A percentile compares a stretch with the other conserved stretches of the same genome.
Evolutionary conservation across 2,113 vertebrate genomes (phyloP).

Genomic region (Callopanchax toddi): DNA sequence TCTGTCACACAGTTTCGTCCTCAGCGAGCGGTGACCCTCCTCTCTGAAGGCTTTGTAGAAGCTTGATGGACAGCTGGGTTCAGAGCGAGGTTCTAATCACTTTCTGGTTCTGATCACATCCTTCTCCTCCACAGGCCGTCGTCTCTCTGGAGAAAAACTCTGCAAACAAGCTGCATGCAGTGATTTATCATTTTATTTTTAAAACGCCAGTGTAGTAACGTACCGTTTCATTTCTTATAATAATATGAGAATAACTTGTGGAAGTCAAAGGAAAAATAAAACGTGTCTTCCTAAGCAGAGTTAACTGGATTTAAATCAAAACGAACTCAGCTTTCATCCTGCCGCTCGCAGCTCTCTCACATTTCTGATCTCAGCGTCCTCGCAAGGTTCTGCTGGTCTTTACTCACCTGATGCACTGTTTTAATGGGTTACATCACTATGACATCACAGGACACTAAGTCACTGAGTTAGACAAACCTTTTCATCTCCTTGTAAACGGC

Average conservation of each 20-base stretch:
- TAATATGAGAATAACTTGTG: too few relatives aligned
- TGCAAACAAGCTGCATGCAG: neutral
- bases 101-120: slow-evolving; percentile 46
- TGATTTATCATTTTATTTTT: too few relatives aligned
- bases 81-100: slow-evolving; percentile 24
- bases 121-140: slow-evolving; percentile 35
- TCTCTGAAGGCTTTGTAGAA: slow-evolving; percentile 28
- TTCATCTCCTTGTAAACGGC: too few relatives aligned
- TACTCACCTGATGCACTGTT: neutral
- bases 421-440: too few relatives aligned
- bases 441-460: too few relatives aligned
- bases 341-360: slow-evolving; percentile 5
- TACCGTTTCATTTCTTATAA: too few relatives aligned
- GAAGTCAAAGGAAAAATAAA: too few relatives aligned
- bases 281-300: too few relatives aligned
- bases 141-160: slow-evolving; percentile 23
- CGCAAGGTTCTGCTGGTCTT: neutral
- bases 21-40: neutral
- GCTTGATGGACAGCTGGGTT: slow-evolving; percentile 56
- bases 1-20: too few relatives aligned
- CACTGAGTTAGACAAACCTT: too few relatives aligned
- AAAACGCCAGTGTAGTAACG: too few relatives aligned
- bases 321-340: slow-evolving; percentile 14
- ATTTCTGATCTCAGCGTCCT: slow-evolving; percentile 17
- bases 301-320: slow-evolving; percentile 13